phyloP scores from a whole-genome alignment of 2,113 vertebrate genomes.

The Petaurus breviceps region DNA sequence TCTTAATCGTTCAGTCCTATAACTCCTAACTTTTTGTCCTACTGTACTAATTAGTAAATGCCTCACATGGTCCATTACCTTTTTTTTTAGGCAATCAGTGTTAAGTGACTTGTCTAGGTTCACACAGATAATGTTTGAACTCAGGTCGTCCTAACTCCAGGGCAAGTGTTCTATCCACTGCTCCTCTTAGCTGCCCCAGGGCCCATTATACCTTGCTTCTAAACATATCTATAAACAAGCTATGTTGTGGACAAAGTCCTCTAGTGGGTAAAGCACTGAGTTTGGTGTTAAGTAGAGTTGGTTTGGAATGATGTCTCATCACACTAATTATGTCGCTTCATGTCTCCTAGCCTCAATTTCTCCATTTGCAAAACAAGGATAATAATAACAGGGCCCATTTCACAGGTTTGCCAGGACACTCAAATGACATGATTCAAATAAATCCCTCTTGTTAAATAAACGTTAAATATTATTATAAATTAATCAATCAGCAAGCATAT shows the following conservation, averaged over 20 bases:
- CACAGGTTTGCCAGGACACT: neutral
- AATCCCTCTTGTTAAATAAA: neutral
- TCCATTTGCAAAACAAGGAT: neutral
- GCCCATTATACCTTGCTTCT: neutral
- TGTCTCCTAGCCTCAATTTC: neutral
- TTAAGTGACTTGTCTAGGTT: too few species aligned
- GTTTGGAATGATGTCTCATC: neutral
- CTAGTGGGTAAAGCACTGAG: neutral
- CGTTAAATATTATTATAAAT: neutral
- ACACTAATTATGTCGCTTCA: neutral
- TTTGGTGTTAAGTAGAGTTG: neutral
- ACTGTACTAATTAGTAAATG: neutral
- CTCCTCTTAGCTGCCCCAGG: too few species aligned
- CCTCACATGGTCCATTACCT: neutral
- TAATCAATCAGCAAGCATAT: neutral
- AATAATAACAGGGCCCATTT: neutral
- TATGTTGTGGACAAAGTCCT: neutral
- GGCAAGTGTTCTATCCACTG: too few species aligned
- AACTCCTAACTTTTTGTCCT: neutral
- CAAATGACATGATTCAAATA: neutral
- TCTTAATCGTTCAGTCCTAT: neutral
- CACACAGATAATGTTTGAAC: too few species aligned
- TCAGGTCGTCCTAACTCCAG: too few species aligned
- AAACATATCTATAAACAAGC: neutral
- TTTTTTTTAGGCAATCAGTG: neutral